These are phyloP conservation scores for Coreoperca whiteheadi DNA, from an alignment of 2,113 vertebrate genomes.

Conservation along the genomic window DNA sequence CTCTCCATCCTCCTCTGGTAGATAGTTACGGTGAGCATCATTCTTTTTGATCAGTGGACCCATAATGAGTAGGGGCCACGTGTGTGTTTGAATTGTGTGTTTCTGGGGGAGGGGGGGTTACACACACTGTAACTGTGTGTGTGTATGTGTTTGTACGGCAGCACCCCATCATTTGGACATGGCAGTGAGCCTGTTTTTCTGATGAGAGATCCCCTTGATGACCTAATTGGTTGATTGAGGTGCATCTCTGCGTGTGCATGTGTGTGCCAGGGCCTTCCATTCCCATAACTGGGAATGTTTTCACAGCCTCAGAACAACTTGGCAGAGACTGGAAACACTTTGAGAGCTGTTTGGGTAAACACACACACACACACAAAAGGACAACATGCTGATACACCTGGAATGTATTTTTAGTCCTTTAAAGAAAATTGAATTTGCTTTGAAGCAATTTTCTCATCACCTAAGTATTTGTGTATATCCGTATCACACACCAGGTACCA, in stretches of 20 bases:
- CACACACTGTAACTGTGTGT: too few species aligned
- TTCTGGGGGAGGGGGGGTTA: too few species aligned
- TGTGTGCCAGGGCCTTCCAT: constrained; percentile 61
- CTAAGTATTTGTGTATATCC: not conserved
- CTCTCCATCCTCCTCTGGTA: constrained; percentile 84
- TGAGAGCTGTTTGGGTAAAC: constrained; percentile 58
- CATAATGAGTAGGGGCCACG: constrained; percentile 66
- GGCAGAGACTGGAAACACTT: constrained; percentile 76
- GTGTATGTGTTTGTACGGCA: constrained; percentile 37
- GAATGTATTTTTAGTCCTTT: constrained; percentile 26
- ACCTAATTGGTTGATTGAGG: constrained; percentile 94
- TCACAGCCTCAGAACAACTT: constrained; percentile 81
- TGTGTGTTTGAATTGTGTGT: constrained; percentile 59
- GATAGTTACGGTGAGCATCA: constrained; percentile 91
- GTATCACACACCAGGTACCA: not conserved
- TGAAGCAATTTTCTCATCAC: not conserved
- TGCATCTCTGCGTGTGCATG: constrained; percentile 53
- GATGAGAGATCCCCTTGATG: constrained; percentile 84
- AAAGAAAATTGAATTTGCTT: not conserved
- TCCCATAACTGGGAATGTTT: constrained; percentile 81
- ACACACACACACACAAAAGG: constrained; percentile 36
- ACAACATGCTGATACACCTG: constrained; percentile 22
- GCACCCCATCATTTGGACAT: constrained; percentile 78
- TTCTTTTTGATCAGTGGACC: constrained; percentile 96
- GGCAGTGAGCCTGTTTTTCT: constrained; percentile 83